These are phyloP conservation scores for Nephrocerus scutellatus DNA, from an alignment of 2,888 invertebrate genomes.

Conservation along the genomic window DNA sequence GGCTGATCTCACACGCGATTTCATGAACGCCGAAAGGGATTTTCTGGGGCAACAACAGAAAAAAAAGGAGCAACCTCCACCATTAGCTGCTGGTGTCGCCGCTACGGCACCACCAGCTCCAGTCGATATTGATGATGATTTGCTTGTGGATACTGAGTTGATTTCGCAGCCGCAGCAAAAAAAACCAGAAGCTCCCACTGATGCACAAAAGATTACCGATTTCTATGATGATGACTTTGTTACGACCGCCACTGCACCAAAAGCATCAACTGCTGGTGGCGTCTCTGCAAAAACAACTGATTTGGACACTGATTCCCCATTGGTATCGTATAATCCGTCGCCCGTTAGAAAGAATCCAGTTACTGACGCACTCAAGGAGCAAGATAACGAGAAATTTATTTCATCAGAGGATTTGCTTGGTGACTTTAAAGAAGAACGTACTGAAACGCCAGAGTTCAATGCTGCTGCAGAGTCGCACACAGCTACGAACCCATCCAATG, in stretches of 20 bases:
- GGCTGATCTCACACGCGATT: conserved; percentile 34
- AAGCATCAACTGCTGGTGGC: conserved; percentile 12
- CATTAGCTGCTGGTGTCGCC: not conserved
- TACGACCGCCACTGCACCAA: conserved; percentile 19
- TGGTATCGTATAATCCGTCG: conserved; percentile 42
- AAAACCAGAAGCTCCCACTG: conserved; percentile 3
- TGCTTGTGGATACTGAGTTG: conserved; percentile 16
- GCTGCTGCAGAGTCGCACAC: conserved; percentile 17
- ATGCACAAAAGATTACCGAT: no score
- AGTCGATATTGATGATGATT: conserved; percentile 21
- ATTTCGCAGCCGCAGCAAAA: no score
- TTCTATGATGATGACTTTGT: conserved; percentile 21
- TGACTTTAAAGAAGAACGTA: conserved; percentile 43
- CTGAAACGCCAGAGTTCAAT: conserved; percentile 27
- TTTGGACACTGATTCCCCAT: conserved; percentile 43
- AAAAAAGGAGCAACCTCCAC: not conserved
- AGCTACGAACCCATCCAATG: not conserved
- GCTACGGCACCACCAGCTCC: not conserved
- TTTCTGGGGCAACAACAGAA: not conserved
- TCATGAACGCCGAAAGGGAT: conserved; percentile 43
- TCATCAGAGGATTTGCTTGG: conserved; percentile 45
- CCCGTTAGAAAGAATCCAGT: conserved; percentile 42
- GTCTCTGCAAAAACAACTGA: conserved; percentile 31
- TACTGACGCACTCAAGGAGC: conserved; percentile 41
- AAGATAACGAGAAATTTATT: conserved; percentile 46